Percentiles rank a stretch among this genome's conserved stretches.
Conservation (phyloP, 64 coral and sea anemone genomes). For the Acropora tenuis region DNA sequence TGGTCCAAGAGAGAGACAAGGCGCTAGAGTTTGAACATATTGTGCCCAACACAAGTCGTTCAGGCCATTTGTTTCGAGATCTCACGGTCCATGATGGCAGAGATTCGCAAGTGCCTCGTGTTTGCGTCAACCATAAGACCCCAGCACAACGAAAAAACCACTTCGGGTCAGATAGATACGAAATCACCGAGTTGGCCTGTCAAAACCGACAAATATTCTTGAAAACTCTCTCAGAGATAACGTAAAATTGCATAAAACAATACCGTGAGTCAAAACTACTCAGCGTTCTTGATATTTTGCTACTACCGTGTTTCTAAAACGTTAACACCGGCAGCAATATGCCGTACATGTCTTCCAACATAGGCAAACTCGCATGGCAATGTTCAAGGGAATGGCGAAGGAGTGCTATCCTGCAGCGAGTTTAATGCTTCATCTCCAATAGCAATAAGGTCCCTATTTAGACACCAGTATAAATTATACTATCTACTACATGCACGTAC, state of each 20-base stretch:
- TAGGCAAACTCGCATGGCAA: not conserved
- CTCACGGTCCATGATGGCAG: not conserved
- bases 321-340: not conserved
- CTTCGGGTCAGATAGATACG: not conserved
- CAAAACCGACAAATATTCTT: too few species aligned
- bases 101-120: not conserved
- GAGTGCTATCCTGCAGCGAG: not conserved
- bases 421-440: not conserved
- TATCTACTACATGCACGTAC: not conserved
- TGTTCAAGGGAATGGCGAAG: too few species aligned
- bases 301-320: not conserved
- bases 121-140: not conserved
- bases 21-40: too few species aligned
- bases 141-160: not conserved
- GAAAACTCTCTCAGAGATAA: too few species aligned
- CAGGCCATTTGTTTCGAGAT: too few species aligned
- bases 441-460: not conserved
- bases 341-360: not conserved
- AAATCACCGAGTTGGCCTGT: not conserved
- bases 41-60: too few species aligned
- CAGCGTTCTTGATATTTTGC: not conserved
- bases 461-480: not conserved
- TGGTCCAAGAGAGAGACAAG: too few species aligned
- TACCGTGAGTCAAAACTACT: not conserved
- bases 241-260: not conserved